Base-by-base conservation (phyloP, 1,140 invertebrate species). In the Apis cerana region DNA sequence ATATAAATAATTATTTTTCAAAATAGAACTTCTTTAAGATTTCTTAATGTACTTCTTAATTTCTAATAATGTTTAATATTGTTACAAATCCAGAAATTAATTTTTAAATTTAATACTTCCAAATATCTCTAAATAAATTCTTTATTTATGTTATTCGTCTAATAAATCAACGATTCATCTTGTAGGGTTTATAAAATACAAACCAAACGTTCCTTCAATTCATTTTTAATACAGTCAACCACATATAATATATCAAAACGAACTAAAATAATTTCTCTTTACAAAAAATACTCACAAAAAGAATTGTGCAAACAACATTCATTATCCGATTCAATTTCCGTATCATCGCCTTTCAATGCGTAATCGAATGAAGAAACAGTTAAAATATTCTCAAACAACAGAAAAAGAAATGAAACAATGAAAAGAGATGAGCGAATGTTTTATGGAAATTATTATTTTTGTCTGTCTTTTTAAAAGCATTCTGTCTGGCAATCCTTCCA, bases 371-470 rank as follows among this genome's bases (percentile, higher is more conserved):
- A 19, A 48, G 19, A 48, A 62, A 62, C 11, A 4, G 59, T 1
- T 11, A 8, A 75, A 61, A 48, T 33, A 23, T 61, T 15, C 71
- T 23, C 50, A 21, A 54, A 48, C 21, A 52, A 61, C 48, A n/a
- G 71, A 48, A 61, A 75, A 43, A 75, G 71, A 75, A 48, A 27
- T 27, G 27, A 27, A 27, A 27, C 27, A 27, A 27, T 27, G 27
- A 27, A 27, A 27, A 27, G 27, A 27, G 27, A 75, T 43, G 58
- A 75, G 71, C 56, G 58, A 59, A 9, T 43, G 71, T 61, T 75
- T 75, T 58, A 61, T 48, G 71, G 71, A 75, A 62, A 75, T 43
- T 52, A 19, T 15, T 27, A 5, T 56, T 56, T 75, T 75, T 75
- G 71, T 61, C 71, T 54, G 12, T 27, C 50, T 56, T 27, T 58